Percentiles rank a stretch among this genome's conserved stretches.
phyloP scores from a whole-genome alignment of 2,113 vertebrate genomes.

The Dendropsophus ebraccatus region DNA sequence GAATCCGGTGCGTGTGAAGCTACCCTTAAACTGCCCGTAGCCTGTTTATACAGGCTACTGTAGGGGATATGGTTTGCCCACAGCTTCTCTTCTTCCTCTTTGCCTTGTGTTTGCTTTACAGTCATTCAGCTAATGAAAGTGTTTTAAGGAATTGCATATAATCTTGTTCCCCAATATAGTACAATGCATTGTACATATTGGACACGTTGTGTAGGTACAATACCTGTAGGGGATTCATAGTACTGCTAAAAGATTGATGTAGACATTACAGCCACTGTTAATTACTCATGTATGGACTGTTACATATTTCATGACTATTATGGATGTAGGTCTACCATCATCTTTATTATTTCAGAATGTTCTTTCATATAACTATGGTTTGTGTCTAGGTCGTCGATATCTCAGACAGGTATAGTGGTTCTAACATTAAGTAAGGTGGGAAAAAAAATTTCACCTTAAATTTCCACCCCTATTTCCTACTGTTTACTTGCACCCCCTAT shows the following conservation, averaged over 20 bases:
- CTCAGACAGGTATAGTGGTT: too few species aligned
- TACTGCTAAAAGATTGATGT: constrained; percentile 5
- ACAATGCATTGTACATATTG: background rate
- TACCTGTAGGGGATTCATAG: background rate
- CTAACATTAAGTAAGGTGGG: too few species aligned
- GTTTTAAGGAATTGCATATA: background rate
- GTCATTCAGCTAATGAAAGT: background rate
- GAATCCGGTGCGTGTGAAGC: too few species aligned
- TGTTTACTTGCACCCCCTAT: too few species aligned
- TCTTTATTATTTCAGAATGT: background rate
- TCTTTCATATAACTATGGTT: background rate
- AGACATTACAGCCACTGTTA: background rate
- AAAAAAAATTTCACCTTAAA: too few species aligned
- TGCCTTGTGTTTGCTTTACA: background rate
- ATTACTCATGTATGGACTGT: background rate
- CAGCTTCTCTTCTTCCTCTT: background rate
- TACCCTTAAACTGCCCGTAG: too few species aligned
- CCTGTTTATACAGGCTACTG: too few species aligned
- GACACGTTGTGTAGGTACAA: background rate
- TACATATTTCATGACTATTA: constrained; percentile 5
- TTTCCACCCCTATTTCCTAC: too few species aligned
- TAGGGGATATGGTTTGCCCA: background rate
- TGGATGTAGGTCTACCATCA: background rate
- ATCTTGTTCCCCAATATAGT: background rate
- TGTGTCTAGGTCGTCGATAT: background rate